phyloP scores from a whole-genome alignment of 2,888 invertebrate genomes.

The Drosophila melanocephala region DNA sequence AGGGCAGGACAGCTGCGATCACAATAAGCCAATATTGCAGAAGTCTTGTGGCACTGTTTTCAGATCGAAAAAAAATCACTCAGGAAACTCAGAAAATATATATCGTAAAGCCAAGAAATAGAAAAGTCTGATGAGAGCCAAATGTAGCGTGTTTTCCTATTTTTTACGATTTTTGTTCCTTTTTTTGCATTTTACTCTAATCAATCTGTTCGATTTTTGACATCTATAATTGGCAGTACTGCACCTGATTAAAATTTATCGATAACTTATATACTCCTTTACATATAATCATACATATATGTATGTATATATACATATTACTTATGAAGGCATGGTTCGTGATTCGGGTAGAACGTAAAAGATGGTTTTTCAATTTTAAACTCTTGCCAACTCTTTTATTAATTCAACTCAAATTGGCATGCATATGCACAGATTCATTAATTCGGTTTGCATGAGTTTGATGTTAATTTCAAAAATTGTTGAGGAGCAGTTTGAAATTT shows the following conservation, averaged over 20 bases:
- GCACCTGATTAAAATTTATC: neutral
- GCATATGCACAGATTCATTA: neutral
- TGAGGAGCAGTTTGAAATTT: neutral
- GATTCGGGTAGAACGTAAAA: neutral
- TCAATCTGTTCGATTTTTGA: neutral
- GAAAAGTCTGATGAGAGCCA: neutral
- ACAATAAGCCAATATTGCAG: neutral
- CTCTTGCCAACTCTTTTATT: neutral
- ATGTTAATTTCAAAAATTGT: neutral
- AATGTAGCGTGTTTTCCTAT: neutral
- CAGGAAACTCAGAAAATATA: neutral
- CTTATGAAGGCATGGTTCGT: neutral
- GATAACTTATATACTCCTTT: neutral
- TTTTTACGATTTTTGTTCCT: neutral
- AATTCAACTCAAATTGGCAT: neutral
- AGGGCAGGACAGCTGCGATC: neutral
- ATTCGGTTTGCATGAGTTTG: neutral
- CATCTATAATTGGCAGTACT: neutral
- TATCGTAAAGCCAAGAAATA: neutral
- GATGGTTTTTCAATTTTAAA: neutral
- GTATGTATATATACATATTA: neutral
- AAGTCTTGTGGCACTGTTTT: neutral
- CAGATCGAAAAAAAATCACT: neutral
- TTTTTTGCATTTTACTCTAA: neutral
- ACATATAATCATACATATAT: neutral